Percentiles rank a stretch among this genome's conserved stretches.
Evolutionary conservation across 2,113 vertebrate genomes (phyloP).

Genomic region (Nothoprocta perdicaria): DNA sequence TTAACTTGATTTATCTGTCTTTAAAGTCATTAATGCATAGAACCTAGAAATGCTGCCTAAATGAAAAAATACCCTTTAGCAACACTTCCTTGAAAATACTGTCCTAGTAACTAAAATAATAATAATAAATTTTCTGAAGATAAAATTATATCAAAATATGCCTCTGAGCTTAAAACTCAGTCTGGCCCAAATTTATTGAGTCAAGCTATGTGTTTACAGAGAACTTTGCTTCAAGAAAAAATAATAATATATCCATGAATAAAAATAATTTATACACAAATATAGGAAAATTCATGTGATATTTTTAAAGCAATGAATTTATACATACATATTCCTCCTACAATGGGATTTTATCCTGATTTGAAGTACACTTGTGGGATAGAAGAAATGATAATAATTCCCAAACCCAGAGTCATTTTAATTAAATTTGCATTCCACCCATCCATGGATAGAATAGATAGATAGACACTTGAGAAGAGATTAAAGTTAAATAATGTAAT

Average conservation of each 20-base stretch:
- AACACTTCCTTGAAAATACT: conserved; percentile 41
- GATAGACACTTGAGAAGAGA: conserved; percentile 15
- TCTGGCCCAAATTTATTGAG: conserved; percentile 20
- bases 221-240: background rate
- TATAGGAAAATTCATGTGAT: background rate
- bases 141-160: conserved; percentile 51
- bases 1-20: conserved; percentile 39
- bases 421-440: conserved; percentile 58
- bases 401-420: conserved; percentile 35
- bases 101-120: conserved; percentile 48
- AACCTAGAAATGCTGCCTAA: conserved; percentile 42
- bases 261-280: background rate
- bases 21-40: conserved; percentile 58
- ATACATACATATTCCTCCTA: background rate
- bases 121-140: conserved; percentile 30
- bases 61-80: conserved; percentile 7
- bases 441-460: background rate
- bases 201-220: conserved; percentile 9
- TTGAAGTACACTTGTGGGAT: background rate
- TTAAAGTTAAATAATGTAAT: conserved; percentile 36
- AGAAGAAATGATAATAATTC: conserved; percentile 14
- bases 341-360: background rate
- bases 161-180: conserved; percentile 49
- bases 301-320: background rate
- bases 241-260: background rate